Evolutionary conservation across 2,888 invertebrate genomes (phyloP).

Genomic region (Patella caerulea): DNA sequence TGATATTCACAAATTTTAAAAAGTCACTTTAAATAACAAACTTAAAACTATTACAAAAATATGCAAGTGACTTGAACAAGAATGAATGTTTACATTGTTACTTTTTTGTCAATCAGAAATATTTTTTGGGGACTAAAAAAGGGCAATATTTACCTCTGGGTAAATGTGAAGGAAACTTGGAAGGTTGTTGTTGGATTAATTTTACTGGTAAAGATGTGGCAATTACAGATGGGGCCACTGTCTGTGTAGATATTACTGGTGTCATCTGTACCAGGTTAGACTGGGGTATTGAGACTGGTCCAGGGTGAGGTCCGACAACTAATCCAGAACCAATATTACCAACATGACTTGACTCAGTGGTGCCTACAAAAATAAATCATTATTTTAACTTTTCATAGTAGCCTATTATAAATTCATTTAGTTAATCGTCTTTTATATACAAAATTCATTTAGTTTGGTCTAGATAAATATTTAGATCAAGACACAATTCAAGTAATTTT

Average conservation of each 20-base stretch:
- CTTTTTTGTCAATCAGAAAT: too few relatives aligned
- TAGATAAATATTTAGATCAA: too few relatives aligned
- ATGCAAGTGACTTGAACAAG: too few relatives aligned
- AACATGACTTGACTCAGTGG: not conserved
- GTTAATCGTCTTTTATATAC: too few relatives aligned
- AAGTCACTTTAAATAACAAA: too few relatives aligned
- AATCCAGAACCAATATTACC: not conserved
- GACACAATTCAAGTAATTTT: too few relatives aligned
- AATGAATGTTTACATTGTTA: not conserved
- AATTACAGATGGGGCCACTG: not conserved
- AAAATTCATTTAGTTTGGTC: too few relatives aligned
- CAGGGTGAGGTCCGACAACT: not conserved
- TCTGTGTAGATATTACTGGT: constrained; percentile 4
- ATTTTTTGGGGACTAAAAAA: not conserved
- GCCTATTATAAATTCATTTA: too few relatives aligned
- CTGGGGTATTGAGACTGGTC: not conserved
- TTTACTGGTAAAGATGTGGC: constrained; percentile 13
- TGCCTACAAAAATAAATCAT: not conserved
- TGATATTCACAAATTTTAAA: too few relatives aligned
- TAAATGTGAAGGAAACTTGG: constrained; percentile 27
- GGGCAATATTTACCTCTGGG: constrained; percentile 25
- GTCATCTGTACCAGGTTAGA: constrained; percentile 8
- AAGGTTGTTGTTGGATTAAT: not conserved
- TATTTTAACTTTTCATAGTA: not conserved
- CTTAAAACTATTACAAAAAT: too few relatives aligned